Conservation (phyloP, 1,140 invertebrate genomes). For the Babylonia areolata region DNA sequence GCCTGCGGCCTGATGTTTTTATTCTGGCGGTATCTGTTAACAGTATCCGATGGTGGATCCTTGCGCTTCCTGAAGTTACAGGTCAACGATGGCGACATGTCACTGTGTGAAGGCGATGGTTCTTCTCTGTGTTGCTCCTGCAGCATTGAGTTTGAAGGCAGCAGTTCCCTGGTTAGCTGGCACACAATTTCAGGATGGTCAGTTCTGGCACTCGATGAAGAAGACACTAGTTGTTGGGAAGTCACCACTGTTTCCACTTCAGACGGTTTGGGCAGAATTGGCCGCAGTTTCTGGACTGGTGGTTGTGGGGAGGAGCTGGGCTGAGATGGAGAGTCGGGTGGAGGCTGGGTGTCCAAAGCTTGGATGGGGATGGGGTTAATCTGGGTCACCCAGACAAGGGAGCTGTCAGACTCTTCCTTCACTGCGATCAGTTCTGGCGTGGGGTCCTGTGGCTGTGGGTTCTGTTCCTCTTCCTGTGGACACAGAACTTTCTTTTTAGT, state of each 20-base stretch:
- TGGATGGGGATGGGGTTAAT: background rate
- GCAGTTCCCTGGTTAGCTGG: background rate
- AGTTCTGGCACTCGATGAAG: no score
- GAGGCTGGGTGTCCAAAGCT: background rate
- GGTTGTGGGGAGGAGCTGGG: background rate
- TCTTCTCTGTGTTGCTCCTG: background rate
- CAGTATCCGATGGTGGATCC: background rate
- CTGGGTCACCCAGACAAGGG: background rate
- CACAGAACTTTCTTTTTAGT: no score
- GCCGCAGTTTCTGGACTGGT: background rate
- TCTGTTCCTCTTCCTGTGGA: background rate
- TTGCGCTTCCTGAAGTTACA: no score
- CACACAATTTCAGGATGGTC: background rate
- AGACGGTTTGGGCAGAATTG: no score
- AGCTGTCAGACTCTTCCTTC: background rate
- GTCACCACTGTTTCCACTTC: background rate
- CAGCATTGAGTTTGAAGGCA: background rate
- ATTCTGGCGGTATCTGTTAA: background rate
- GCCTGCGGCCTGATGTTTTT: background rate
- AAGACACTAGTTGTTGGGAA: no score
- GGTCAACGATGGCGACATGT: background rate
- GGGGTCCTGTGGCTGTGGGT: background rate
- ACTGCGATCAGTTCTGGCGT: background rate
- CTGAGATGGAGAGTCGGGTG: background rate
- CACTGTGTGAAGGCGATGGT: background rate